phyloP scores from a whole-genome alignment of 2,797 vertebrate genomes.

The Xiphorhynchus erythropygius region DNA sequence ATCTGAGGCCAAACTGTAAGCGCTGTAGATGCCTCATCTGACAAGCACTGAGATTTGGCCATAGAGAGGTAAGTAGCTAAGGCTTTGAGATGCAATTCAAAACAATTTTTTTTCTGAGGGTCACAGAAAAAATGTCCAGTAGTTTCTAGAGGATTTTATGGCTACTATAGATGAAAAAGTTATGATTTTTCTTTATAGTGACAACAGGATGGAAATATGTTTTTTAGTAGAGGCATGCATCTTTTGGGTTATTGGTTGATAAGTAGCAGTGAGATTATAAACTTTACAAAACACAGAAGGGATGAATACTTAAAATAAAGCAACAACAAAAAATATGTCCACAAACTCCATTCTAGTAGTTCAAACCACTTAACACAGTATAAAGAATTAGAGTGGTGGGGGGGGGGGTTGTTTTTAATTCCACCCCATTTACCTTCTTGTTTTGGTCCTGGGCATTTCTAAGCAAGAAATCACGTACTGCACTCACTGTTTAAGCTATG shows the following conservation, averaged over 20 bases:
- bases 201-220: not conserved
- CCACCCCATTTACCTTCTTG: not conserved
- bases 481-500: not conserved
- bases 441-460: not conserved
- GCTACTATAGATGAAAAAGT: not conserved
- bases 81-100: not conserved
- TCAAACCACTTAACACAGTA: not conserved
- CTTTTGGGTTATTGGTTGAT: not conserved
- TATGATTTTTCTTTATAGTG: not conserved
- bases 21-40: not conserved
- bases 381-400: not conserved
- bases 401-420: not conserved
- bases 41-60: not conserved
- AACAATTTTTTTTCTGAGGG: not conserved
- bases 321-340: not conserved
- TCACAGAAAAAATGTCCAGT: not conserved
- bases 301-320: not conserved
- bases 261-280: not conserved
- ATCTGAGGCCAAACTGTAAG: not conserved
- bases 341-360: fast-evolving
- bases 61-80: not conserved
- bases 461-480: not conserved
- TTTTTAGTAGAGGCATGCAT: not conserved
- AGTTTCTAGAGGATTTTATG: not conserved
- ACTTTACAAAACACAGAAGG: not conserved